A percentile compares a stretch with the other conserved stretches of the same genome.
Evolutionary conservation across 2,888 invertebrate genomes (phyloP).

Genomic region (Hylaea fasciaria): DNA sequence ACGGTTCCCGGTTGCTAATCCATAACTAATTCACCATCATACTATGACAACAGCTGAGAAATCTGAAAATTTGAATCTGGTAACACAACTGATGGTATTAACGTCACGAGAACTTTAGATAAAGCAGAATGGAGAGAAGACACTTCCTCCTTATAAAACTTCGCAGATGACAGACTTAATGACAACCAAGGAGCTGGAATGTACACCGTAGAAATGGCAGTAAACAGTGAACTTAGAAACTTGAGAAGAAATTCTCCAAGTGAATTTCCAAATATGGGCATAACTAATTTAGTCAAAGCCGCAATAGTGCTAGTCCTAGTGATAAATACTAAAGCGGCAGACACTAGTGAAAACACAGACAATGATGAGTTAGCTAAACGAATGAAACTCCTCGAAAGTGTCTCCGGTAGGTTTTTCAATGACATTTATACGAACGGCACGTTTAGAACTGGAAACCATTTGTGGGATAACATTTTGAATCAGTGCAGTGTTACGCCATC

Average conservation of each 20-base stretch:
- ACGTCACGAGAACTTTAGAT: constrained; percentile 1
- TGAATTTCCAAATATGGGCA: constrained; percentile 34
- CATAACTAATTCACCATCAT: constrained; percentile 39
- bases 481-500: constrained; percentile 88
- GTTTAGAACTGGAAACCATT: constrained; percentile 85
- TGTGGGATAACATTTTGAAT: constrained; percentile 90
- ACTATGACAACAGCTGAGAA: constrained; percentile 17
- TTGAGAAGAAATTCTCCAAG: constrained; percentile 25
- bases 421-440: constrained; percentile 77
- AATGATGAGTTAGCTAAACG: constrained; percentile 62
- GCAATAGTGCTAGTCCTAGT: constrained; percentile 60
- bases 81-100: constrained; percentile 33
- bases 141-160: constrained; percentile 1
- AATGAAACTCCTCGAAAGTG: constrained; percentile 66
- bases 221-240: constrained; percentile 17
- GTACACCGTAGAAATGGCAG: constrained; percentile 29
- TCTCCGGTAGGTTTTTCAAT: constrained; percentile 70
- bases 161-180: constrained; percentile 11
- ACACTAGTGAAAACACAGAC: constrained; percentile 53
- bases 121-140: constrained; percentile 22
- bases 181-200: not conserved
- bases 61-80: constrained; percentile 36
- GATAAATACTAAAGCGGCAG: constrained; percentile 51
- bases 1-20: constrained; percentile 37
- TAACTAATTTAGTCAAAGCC: constrained; percentile 53